Conservation (phyloP, 2,888 invertebrate genomes). For the Polia nebulosa region DNA sequence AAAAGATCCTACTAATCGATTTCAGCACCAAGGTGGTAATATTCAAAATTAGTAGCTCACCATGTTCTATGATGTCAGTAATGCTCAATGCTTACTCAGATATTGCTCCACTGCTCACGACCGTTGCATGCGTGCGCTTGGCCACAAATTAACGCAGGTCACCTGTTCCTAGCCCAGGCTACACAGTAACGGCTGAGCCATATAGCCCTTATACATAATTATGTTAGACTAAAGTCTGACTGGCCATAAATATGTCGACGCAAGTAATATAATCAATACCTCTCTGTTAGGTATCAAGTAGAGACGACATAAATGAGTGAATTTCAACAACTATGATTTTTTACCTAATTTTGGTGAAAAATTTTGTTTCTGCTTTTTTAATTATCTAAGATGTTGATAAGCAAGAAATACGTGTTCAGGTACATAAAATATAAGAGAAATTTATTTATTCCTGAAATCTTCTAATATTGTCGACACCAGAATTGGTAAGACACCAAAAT, state of each 20-base stretch:
- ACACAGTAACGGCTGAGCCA: not conserved
- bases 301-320: not conserved
- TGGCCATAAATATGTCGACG: conserved; percentile 15
- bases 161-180: not conserved
- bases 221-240: conserved; percentile 5
- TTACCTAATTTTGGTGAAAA: no score
- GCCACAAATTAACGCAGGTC: conserved; percentile 26
- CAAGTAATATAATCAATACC: conserved; percentile 18
- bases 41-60: no score
- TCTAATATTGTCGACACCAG: no score
- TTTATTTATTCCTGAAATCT: no score
- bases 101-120: not conserved
- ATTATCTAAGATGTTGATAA: no score
- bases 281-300: not conserved
- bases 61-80: not conserved
- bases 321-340: no score
- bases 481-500: no score
- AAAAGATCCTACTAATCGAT: no score
- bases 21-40: no score
- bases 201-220: not conserved
- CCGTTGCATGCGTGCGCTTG: not conserved
- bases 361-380: no score
- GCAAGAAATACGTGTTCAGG: no score
- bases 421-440: no score
- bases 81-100: not conserved